Percentiles rank a stretch among this genome's conserved stretches.
Conservation (phyloP, 92 coral and sea anemone species). For the Heteractis magnifica region DNA sequence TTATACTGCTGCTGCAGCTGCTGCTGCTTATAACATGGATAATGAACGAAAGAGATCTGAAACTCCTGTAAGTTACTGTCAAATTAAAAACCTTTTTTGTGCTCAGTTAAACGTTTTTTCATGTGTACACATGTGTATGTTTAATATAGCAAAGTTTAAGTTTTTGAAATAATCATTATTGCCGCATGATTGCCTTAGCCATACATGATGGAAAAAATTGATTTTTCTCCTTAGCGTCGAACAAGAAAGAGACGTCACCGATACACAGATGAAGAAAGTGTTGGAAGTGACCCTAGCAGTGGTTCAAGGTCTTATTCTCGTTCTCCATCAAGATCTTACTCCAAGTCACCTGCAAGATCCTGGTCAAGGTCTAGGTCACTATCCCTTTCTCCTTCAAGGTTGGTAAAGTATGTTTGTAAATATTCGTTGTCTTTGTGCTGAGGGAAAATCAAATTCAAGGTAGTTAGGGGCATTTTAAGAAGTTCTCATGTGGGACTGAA, state of each 20-base stretch:
- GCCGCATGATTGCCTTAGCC: not conserved
- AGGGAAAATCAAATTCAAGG: no score
- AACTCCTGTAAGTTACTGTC: conserved; percentile 20
- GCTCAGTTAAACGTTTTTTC: not conserved
- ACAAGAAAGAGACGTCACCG: conserved; percentile 39
- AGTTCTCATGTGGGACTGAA: no score
- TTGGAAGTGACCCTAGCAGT: conserved; percentile 77
- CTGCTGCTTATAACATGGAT: conserved; percentile 56
- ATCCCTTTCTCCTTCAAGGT: conserved; percentile 61
- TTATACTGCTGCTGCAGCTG: conserved; percentile 49
- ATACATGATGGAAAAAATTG: not conserved
- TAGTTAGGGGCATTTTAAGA: no score
- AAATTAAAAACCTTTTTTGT: not conserved
- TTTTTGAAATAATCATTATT: not conserved
- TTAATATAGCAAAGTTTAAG: not conserved
- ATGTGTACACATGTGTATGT: not conserved
- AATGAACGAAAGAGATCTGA: conserved; percentile 27
- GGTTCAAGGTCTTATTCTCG: conserved; percentile 76
- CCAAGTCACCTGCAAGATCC: conserved; percentile 84
- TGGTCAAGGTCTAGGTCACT: conserved; percentile 83
- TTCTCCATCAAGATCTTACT: conserved; percentile 84
- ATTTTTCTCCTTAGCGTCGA: conserved; percentile 13
- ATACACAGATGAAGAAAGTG: conserved; percentile 71
- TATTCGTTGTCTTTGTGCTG: not conserved
- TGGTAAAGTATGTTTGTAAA: not conserved